Base-by-base conservation (phyloP, 2,888 invertebrate species). In the Synergus itoensis region DNA sequence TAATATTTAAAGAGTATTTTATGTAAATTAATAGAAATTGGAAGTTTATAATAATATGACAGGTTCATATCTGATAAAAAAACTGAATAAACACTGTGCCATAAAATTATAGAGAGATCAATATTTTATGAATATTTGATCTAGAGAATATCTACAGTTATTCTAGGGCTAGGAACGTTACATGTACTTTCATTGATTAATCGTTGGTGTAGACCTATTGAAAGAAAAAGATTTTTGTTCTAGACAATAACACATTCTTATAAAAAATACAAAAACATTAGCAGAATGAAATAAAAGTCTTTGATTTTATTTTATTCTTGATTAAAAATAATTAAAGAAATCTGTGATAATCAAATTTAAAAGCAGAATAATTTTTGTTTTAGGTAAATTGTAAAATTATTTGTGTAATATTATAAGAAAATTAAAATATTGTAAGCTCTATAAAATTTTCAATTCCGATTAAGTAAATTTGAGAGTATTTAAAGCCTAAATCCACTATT, bases 71-170 rank as follows among this genome's bases (percentile, higher is more conserved):
- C 8, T 21, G 36, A 53, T n/a, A 36, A 48, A n/a, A 48, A 12
- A 4, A 18, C 8, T 48, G 45, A 69, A 21, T 53, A 48, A 73
- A 53, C 28, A 73, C 16, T 48, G 16, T 45, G 28, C 16, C 36
- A 36, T 36, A 11, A 53, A 28, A 8, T 40, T 40, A 65, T 21
- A 21, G 16, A 48, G 16, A 16, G 48, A 53, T 73, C 73, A 11
- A 73, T 73, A 53, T 16, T 14, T 53, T 9, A 73, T 53, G 36
- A 73, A 73, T 53, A 36, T 53, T 73, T 73, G 9, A 40, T 69
- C 8, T 16, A 53, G 14, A 60, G 4, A 21, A 12, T 28, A 73
- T 53, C 36, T 73, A 4, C 11, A 21, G 40, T 60, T 60, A 21
- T 60, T 60, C 60, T 60, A 60, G 11, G 12, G 60, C 60, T 60